These are phyloP conservation scores for Apamea crenata DNA, from an alignment of 2,888 invertebrate genomes.

Conservation along the genomic window DNA sequence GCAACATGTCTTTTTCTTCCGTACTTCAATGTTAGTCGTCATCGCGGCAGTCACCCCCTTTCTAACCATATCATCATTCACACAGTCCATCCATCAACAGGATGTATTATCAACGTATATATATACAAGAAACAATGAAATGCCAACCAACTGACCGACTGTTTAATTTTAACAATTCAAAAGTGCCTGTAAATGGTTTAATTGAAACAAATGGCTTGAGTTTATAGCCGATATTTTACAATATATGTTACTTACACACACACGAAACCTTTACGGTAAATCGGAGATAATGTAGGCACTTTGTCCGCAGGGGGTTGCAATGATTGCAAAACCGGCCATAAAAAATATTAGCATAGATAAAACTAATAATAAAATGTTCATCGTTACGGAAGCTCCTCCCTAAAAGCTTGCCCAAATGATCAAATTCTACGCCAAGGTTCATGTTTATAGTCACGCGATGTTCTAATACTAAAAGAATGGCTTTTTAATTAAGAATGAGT, in stretches of 20 bases:
- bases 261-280: neutral
- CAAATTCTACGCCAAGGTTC: constrained; percentile 31
- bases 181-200: no score
- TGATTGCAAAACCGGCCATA: constrained; percentile 21
- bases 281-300: neutral
- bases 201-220: no score
- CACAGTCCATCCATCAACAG: no score
- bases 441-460: constrained; percentile 50
- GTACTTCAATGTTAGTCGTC: no score
- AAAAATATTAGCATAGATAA: constrained; percentile 48
- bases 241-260: neutral
- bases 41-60: no score
- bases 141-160: no score
- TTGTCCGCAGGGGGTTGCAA: constrained; percentile 5
- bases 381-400: constrained; percentile 46
- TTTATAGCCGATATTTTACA: neutral
- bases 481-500: constrained; percentile 52
- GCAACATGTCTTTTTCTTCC: no score
- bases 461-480: constrained; percentile 10
- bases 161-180: no score
- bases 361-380: constrained; percentile 2
- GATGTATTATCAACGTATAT: no score
- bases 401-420: constrained; percentile 28
- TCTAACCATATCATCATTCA: no score
- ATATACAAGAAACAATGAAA: no score